Base-by-base conservation (phyloP, 2,888 invertebrate genomes). In the Ornithoptera alexandrae region DNA sequence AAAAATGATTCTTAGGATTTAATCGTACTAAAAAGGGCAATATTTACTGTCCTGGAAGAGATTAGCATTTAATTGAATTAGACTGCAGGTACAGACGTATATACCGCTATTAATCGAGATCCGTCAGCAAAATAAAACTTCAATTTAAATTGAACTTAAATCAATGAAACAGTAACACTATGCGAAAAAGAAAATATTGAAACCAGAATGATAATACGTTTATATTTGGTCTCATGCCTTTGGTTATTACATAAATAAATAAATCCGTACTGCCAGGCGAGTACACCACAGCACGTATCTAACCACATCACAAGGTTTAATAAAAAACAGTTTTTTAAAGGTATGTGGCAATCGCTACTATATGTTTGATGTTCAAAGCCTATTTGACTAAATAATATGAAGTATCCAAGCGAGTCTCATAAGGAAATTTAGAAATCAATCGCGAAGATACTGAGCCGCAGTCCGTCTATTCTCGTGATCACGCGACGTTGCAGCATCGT, bases 391-490 rank as follows among this genome's bases (percentile, higher is more conserved):
- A 53, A 53, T 53, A n/a, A 18, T 53, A 53, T 24, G 22, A 24
- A 20, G 59, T 17, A 10, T 56, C 50, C 56, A 62, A 53, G n/a
- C 58, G n/a, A 12, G 46, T 46, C 10, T 64, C 36, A 63, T 68
- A 68, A 63, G 57, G 46, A 63, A 36, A 68, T 68, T 68, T 64
- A 63, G 18, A 59, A 64, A 50, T 56, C 50, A 68, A 64, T 65
- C 24, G 60, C 53, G 53, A 30, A 30, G 50, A 61, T 62, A 65
- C 66, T 62, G 61, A 65, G 22, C 56, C 15, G 65, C 20, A 46
- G 42, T 65, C 42, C 8, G 68, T 57, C 39, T 57, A 57, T 46
- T 36, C 18, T 36, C 46, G 62, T 62, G 61, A 7, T 61, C 61
- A 42, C 53, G 64, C 60, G 56, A 65, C 50, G 58, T 69, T 70